Evolutionary conservation across 2,113 vertebrate genomes (phyloP).

Genomic region (Monopterus albus): DNA sequence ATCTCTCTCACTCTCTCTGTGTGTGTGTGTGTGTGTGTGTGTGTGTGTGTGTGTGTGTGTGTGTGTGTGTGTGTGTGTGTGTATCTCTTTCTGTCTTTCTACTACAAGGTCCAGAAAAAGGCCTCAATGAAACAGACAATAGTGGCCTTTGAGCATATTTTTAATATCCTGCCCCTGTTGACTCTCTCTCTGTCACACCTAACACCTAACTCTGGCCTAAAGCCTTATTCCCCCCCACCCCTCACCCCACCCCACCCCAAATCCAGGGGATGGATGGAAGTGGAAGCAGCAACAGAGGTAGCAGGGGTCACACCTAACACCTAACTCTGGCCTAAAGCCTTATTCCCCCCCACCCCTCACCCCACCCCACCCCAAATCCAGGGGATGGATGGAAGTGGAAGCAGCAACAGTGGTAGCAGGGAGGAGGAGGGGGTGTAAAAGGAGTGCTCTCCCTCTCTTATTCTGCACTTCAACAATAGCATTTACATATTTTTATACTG

Average conservation of each 20-base stretch:
- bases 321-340: constrained; percentile 5
- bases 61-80: neutral
- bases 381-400: constrained; percentile 42
- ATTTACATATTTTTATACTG: constrained; percentile 86
- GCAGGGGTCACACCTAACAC: too few relatives aligned
- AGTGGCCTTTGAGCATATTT: constrained; percentile 48
- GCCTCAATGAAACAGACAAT: constrained; percentile 32
- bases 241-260: too few relatives aligned
- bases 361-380: too few relatives aligned
- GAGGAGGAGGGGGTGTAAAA: constrained; percentile 46
- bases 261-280: constrained; percentile 30
- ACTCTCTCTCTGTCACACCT: too few relatives aligned
- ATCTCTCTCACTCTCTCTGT: neutral
- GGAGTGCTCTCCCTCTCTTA: constrained; percentile 23
- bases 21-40: neutral
- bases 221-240: too few relatives aligned
- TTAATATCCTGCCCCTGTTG: constrained; percentile 54
- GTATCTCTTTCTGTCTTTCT: neutral
- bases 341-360: too few relatives aligned
- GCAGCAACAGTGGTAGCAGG: constrained; percentile 25
- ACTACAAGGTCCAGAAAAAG: constrained; percentile 4
- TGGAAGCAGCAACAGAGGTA: too few relatives aligned
- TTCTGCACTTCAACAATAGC: constrained; percentile 80
- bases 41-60: neutral
- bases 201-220: constrained; percentile 8